Percentiles rank a stretch among this genome's conserved stretches.
These are phyloP conservation scores for Perca schrenkii DNA, from an alignment of 2,113 vertebrate genomes.

Conservation along the genomic window DNA sequence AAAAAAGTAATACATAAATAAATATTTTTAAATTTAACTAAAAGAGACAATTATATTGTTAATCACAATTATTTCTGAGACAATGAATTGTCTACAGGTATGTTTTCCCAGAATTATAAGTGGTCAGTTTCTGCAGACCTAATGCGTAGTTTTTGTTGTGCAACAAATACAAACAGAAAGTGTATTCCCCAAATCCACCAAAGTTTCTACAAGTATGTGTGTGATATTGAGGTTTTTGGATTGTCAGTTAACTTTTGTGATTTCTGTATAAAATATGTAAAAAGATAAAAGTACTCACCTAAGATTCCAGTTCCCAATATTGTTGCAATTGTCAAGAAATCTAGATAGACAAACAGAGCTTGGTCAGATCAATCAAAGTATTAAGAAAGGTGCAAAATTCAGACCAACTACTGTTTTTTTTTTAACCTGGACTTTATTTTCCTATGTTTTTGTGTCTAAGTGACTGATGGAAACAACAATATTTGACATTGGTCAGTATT, in stretches of 20 bases:
- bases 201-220: not conserved
- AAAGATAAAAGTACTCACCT: slow-evolving; percentile 67
- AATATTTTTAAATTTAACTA: too few species aligned
- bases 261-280: not conserved
- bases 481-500: too few species aligned
- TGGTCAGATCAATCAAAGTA: not conserved
- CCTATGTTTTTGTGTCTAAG: too few species aligned
- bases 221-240: not conserved
- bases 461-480: too few species aligned
- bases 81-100: not conserved
- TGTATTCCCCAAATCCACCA: not conserved
- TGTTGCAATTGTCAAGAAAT: slow-evolving; percentile 82
- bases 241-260: not conserved
- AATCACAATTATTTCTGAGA: too few species aligned
- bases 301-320: slow-evolving; percentile 84
- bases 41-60: too few species aligned
- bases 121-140: not conserved
- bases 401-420: not conserved
- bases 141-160: not conserved
- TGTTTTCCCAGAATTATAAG: not conserved
- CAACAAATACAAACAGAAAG: not conserved
- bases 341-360: slow-evolving; percentile 61
- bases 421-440: too few species aligned
- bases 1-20: too few species aligned
- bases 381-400: not conserved